phyloP scores from a whole-genome alignment of 1,140 invertebrate genomes.

The Mercenaria mercenaria region DNA sequence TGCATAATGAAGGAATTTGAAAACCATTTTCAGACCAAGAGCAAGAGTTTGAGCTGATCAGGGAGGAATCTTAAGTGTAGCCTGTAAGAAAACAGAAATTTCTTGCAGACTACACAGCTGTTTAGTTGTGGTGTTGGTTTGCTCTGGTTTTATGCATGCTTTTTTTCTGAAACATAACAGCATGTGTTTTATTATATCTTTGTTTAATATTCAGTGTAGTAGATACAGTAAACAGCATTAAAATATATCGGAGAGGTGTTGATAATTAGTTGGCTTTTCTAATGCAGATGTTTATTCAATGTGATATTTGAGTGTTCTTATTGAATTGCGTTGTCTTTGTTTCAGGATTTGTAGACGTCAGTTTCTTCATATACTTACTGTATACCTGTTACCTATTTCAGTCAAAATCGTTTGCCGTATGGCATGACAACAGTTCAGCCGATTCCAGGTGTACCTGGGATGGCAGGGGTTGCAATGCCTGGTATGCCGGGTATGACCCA shows the following conservation, averaged over 20 bases:
- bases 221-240: constrained; percentile 9
- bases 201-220: constrained; percentile 35
- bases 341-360: neutral
- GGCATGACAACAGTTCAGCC: constrained; percentile 40
- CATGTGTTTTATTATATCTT: constrained; percentile 19
- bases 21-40: no score
- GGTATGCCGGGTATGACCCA: constrained; percentile 45
- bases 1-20: no score
- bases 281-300: neutral
- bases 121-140: constrained; percentile 37
- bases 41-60: constrained; percentile 22
- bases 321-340: neutral
- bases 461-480: constrained; percentile 9
- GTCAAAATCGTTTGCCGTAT: constrained; percentile 35
- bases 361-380: constrained; percentile 11
- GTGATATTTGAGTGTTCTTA: neutral
- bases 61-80: neutral
- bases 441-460: constrained; percentile 35
- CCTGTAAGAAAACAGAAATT: neutral
- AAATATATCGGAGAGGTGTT: neutral
- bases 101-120: constrained; percentile 6
- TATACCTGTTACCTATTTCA: constrained; percentile 6
- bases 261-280: constrained; percentile 23
- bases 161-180: neutral
- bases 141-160: constrained; percentile 36